Evolutionary conservation across 1,140 invertebrate species (phyloP), one percentile per base, ranked within the genome.

Genomic region (Trachymyrmex cornetzi): DNA sequence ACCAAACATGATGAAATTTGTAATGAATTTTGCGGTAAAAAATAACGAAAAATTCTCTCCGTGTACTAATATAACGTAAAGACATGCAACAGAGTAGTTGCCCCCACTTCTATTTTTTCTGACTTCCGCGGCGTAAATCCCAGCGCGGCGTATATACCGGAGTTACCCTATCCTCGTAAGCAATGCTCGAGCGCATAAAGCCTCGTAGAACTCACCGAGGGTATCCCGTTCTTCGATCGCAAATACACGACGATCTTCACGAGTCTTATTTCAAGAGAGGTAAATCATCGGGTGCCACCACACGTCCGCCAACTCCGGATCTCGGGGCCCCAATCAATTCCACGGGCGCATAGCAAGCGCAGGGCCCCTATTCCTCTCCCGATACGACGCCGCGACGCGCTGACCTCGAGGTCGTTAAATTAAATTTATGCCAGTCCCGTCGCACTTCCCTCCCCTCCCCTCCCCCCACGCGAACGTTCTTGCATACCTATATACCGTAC

Each of bases 371-470:
- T 80, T 77, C 50, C 79, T 48, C 34, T 38, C 55, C 34, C 30
- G 61, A 50, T 16, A 53, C 34, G 66, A 22, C 19, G 61, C 77
- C 19, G 61, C 77, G 63, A 53, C 63, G 61, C 63, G 63, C 48
- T 30, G 59, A 74, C 85, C 63, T 79, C 61, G 77, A 55, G 19
- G 67, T 87, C 85, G 69, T 87, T 90, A 81, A 85, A 85, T 67
- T 38, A 79, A 89, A 77, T 90, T 89, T 90, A 87, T 89, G 61
- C 63, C 72, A 24, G 22, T 27, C 16, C 53, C 34, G 34, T 38
- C 34, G 34, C 6, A 38, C 34, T 38, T 38, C 22, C 16, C 22
- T 16, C 6, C 24, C 50, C 16, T 44, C 30, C 0, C 59, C 3
- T 19, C 27, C 38, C 16, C 12, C 1, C 24, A 3, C 38, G 85